Base-by-base conservation (phyloP, 2,113 vertebrate species). In the Bostrychus sinensis region DNA sequence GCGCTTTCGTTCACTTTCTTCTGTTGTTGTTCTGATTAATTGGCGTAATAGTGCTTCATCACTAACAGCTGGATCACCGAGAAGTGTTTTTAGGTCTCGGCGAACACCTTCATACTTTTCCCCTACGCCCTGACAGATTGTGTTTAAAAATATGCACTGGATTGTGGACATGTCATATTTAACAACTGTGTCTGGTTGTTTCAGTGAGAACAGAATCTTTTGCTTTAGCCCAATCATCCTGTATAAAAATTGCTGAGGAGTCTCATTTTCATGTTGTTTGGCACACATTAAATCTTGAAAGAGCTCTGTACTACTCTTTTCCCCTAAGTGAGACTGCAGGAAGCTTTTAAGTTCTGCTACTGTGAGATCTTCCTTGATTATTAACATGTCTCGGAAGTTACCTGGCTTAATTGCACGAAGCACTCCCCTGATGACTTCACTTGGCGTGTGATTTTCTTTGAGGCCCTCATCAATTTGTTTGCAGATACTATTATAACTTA, bases 251-350 rank as follows among this genome's bases (percentile, higher is more conserved):
- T n/a, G n/a, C n/a, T n/a, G n/a, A n/a, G n/a, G n/a, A n/a, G n/a
- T n/a, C n/a, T 55, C 53, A 10, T 36, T 45, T 0, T 66, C 30
- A 12, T 56, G 16, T 36, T 66, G 63, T 26, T 48, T 66, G 3
- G 53, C 25, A 12, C 63, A 56, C 53, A 25, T 66, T 0, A 66
- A 16, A 19, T 56, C 63, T 17, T 66, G 53, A 19, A 66, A 56
- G 1, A 56, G 13, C 1, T 56, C 63, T 1, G 30, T 66, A 19
- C 17, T 66, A 9, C 20, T 46, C 12, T 45, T 5, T 10, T 57
- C 41, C 4, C 53, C 20, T 7, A 46, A 3, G 17, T 55, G 62
- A 9, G 50, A 42, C 4, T 54, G 37, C 3, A 65, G 25, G 11
- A 43, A 65, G 0, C n/a, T 25, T 22, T 54, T 41, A 0, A 55